These are phyloP conservation scores for Sebastes goodei DNA, from an alignment of 2,797 vertebrate genomes.

Conservation along the genomic window DNA sequence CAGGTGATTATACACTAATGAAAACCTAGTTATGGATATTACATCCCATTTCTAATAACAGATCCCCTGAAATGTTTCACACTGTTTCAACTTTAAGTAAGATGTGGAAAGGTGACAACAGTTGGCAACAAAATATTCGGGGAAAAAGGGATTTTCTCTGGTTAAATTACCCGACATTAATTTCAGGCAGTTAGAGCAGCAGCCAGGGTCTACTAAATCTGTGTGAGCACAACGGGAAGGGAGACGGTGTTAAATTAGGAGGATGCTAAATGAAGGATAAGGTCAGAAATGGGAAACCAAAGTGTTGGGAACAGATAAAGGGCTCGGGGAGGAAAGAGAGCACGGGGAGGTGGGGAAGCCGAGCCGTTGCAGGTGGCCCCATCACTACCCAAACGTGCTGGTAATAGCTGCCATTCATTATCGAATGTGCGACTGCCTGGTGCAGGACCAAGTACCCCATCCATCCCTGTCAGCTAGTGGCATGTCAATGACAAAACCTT, in stretches of 20 bases:
- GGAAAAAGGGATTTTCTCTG: conserved; percentile 76
- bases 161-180: conserved; percentile 81
- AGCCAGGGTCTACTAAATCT: conserved; percentile 42
- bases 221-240: conserved; percentile 36
- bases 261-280: conserved; percentile 66
- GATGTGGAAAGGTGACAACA: conserved; percentile 38
- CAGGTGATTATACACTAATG: not conserved
- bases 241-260: conserved; percentile 60
- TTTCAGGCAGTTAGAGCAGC: conserved; percentile 68
- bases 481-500: conserved; percentile 98
- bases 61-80: not conserved
- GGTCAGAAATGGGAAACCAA: conserved; percentile 63
- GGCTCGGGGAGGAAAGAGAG: conserved; percentile 51
- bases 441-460: conserved; percentile 87
- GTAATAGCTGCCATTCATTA: conserved; percentile 99
- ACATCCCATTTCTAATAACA: not conserved
- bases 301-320: conserved; percentile 70
- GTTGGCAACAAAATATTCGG: conserved; percentile 41
- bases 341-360: conserved; percentile 77
- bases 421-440: conserved; percentile 83
- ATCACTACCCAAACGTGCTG: conserved; percentile 88
- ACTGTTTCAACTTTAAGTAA: not conserved
- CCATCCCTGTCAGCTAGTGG: conserved; percentile 95
- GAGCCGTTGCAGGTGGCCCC: conserved; percentile 90
- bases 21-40: too few relatives aligned